A percentile compares a stretch with the other conserved stretches of the same genome.
Evolutionary conservation across 2,888 invertebrate species (phyloP).

Genomic region (Agonum fuliginosum): DNA sequence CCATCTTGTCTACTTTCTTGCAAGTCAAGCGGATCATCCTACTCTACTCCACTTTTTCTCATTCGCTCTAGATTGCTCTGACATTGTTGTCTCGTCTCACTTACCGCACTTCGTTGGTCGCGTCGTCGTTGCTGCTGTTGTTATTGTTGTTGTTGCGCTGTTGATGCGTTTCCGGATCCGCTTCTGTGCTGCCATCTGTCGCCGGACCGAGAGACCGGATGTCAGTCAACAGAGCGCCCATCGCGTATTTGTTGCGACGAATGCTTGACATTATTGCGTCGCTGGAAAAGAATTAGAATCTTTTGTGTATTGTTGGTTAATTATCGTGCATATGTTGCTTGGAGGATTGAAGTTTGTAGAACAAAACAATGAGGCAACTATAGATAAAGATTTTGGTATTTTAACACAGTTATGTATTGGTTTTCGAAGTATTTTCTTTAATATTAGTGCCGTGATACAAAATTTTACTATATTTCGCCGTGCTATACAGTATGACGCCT

Average conservation of each 20-base stretch:
- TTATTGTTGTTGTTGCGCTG: not conserved
- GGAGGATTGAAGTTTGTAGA: no score
- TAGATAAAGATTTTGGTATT: not conserved
- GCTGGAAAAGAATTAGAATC: slow-evolving; percentile 70
- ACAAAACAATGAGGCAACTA: no score
- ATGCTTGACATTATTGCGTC: slow-evolving; percentile 82
- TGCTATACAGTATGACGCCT: no score
- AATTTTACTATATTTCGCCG: no score
- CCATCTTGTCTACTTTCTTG: not conserved
- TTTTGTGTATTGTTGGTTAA: slow-evolving; percentile 61
- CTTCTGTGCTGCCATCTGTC: slow-evolving; percentile 72
- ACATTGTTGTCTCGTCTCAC: not conserved
- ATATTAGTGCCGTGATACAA: no score
- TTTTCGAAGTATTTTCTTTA: no score
- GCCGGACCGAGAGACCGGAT: slow-evolving; percentile 76
- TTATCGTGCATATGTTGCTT: no score
- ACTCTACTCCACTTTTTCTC: slow-evolving; percentile 8
- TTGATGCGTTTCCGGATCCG: slow-evolving; percentile 29
- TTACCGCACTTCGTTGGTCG: slow-evolving; percentile 53
- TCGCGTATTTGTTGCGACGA: slow-evolving; percentile 80
- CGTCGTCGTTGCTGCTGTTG: not conserved
- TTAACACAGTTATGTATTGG: no score
- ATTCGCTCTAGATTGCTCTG: slow-evolving; percentile 1
- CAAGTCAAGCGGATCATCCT: not conserved
- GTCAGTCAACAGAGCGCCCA: slow-evolving; percentile 82